Base-by-base conservation (phyloP, 1,140 invertebrate genomes). In the Anoplophora glabripennis region DNA sequence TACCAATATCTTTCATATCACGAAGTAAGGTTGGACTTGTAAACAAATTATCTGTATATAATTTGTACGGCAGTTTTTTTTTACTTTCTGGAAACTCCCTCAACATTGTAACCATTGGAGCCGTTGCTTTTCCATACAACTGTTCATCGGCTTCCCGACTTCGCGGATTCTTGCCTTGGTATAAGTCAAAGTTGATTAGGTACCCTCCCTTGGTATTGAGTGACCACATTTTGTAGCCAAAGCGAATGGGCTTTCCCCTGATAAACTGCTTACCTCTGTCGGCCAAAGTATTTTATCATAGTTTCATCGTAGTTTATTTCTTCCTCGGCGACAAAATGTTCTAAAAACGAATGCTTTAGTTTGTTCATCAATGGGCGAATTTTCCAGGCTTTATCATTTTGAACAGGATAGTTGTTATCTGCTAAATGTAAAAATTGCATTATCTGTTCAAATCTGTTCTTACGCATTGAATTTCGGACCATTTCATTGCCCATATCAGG, bases 211-310 rank as follows among this genome's bases (percentile, higher is more conserved):
- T 14, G 7, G n/a, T 58, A 12, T 46, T 53, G 10, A 45, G 38
- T 14, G 41, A 47, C 61, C 51, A 59, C 28, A 55, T 36, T 41
- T 63, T 67, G 45, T 57, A 66, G 0, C 67, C 64, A 51, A 54
- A 68, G 34, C 61, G 11, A 9, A 68, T 68, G 5, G 62, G 64
- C 54, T 68, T 68, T 38, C 61, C 63, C 53, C 61, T 42, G n/a
- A 68, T 69, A 53, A 59, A 68, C 45, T 69, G 65, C 41, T 71
- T 70, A 15, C 57, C 62, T 45, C 49, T 69, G 68, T 18, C 54
- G 55, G 7, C 66, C 66, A 61, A 64, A 70, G 59, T 71, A 66
- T 48, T 57, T 56, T 3, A 65, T 52, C 57, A 69, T 65, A 7
- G 18, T 52, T 21, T 65, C 61, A 55, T 60, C 57, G 14, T n/a